Evolutionary conservation across 2,797 vertebrate genomes (phyloP), one percentile per base, ranked within the genome.

Genomic region (Microctenopoma stevenorrisi): DNA sequence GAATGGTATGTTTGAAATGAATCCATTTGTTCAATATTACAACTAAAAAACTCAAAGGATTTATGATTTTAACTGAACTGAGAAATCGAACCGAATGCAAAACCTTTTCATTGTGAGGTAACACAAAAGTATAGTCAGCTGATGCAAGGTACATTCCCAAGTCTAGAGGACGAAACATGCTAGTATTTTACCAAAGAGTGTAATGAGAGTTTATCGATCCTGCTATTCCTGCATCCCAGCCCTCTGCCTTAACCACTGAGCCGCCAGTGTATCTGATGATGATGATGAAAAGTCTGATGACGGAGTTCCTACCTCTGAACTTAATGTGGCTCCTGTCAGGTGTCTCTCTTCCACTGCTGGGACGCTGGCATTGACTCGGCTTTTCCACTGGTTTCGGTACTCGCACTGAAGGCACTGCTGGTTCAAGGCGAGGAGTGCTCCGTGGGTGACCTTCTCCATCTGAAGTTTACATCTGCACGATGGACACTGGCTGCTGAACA

Each of bases 301-400:
- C 38, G 16, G 22, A 26, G 10, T 18, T 55, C 55, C 11, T 69
- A 80, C 77, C 76, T 63, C 30, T 57, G 50, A 1, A 25, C 11
- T 64, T n/a, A 33, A 42, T 43, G 2, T 28, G 13, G 7, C 40
- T 63, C 46, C 53, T 14, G 51, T 30, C 52, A 12, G 30, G 15
- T 53, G 46, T 47, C 57, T 60, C 11, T 40, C 50, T 37, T 47
- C 61, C 54, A 4, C 7, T 26, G 50, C 4, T 12, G 64, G 37
- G 52, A 65, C 37, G 4, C 14, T 35, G 14, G 62, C 50, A 30
- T 51, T 59, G 46, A 60, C 50, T 18, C 72, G 78, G 57, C 46
- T 82, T 38, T 69, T 79, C 73, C 73, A 82, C 25, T 78, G 67
- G 56, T 60, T 11, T 35, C 18, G 64, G 55, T 78, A 82, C 6